These are phyloP conservation scores for Malacoctenus gilli DNA, from an alignment of 2,797 vertebrate species.

Conservation along the genomic window DNA sequence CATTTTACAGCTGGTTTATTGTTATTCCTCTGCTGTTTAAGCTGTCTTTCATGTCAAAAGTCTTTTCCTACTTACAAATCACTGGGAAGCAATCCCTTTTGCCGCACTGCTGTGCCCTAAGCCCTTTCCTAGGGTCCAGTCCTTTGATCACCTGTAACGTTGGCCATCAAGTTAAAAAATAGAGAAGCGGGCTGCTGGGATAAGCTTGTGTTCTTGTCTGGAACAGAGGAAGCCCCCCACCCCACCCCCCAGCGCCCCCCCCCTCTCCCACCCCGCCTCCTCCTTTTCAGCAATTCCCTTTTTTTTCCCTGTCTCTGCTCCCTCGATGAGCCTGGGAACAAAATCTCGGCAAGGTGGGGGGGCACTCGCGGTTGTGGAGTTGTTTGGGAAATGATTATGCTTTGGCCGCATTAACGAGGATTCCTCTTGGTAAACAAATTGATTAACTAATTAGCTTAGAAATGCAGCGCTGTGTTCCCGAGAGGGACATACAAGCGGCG, in stretches of 20 bases:
- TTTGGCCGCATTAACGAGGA: conserved; percentile 63
- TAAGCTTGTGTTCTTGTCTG: conserved; percentile 79
- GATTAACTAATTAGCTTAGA: conserved; percentile 72
- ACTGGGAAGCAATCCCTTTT: conserved; percentile 86
- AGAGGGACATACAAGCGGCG: conserved; percentile 34
- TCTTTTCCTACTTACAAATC: conserved; percentile 93
- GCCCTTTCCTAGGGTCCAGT: conserved; percentile 83
- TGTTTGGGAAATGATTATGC: conserved; percentile 69
- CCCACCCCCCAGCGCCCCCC: conserved; percentile 3
- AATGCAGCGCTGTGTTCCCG: conserved; percentile 32
- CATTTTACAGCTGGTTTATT: conserved; percentile 90
- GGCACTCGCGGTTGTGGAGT: conserved; percentile 51
- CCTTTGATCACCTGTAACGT: conserved; percentile 90
- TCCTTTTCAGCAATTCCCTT: conserved; percentile 70
- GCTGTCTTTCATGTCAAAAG: conserved; percentile 93
- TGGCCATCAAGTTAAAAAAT: conserved; percentile 85
- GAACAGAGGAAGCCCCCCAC: conserved; percentile 57
- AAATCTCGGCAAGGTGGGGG: conserved; percentile 57
- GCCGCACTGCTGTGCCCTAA: conserved; percentile 82
- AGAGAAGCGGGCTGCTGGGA: conserved; percentile 75
- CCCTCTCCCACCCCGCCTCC: background rate
- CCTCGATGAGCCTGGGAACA: conserved; percentile 77
- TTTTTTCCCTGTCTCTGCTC: conserved; percentile 68
- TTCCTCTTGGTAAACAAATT: conserved; percentile 68
- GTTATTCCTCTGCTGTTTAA: conserved; percentile 87